These are phyloP conservation scores for Caenorhabditis virilis DNA, from an alignment of 2,888 invertebrate genomes.

Conservation along the genomic window DNA sequence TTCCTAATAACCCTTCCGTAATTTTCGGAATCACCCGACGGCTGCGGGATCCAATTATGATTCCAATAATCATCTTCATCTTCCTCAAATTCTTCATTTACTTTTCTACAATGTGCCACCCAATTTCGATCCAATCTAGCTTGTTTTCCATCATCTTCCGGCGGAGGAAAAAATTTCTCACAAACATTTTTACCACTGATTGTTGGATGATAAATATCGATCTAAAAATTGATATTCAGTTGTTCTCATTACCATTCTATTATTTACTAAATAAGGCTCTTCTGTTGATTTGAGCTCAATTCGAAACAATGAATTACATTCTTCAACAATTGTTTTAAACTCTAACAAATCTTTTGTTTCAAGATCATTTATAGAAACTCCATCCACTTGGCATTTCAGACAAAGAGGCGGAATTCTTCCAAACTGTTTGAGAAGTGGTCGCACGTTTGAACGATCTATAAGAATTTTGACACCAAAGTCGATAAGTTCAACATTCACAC, in stretches of 20 bases:
- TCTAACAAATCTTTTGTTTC: constrained; percentile 25
- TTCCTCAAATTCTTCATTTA: not conserved
- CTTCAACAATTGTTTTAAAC: constrained; percentile 20
- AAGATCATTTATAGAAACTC: constrained; percentile 24
- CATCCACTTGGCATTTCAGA: constrained; percentile 25
- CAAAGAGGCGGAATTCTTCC: constrained; percentile 32
- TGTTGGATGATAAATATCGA: constrained; percentile 33
- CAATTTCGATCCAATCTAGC: constrained; percentile 24
- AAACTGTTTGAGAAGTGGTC: constrained; percentile 18
- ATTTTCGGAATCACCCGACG: not conserved
- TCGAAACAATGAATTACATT: constrained; percentile 27
- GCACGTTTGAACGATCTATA: constrained; percentile 5
- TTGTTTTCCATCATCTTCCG: constrained; percentile 16
- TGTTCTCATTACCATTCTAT: too few relatives aligned
- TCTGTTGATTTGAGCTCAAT: constrained; percentile 26
- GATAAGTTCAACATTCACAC: constrained; percentile 29
- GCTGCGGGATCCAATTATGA: not conserved
- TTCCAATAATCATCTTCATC: constrained; percentile 8
- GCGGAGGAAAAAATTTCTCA: constrained; percentile 14
- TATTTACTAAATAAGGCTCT: constrained; percentile 32
- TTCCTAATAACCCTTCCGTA: not conserved
- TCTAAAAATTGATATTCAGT: constrained; percentile 8
- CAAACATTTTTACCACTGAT: constrained; percentile 21
- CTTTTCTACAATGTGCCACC: constrained; percentile 25
- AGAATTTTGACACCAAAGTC: constrained; percentile 31